Evolutionary conservation across 2,797 vertebrate species (phyloP), one percentile per base, ranked within the genome.

Genomic region (Anniella stebbinsi): DNA sequence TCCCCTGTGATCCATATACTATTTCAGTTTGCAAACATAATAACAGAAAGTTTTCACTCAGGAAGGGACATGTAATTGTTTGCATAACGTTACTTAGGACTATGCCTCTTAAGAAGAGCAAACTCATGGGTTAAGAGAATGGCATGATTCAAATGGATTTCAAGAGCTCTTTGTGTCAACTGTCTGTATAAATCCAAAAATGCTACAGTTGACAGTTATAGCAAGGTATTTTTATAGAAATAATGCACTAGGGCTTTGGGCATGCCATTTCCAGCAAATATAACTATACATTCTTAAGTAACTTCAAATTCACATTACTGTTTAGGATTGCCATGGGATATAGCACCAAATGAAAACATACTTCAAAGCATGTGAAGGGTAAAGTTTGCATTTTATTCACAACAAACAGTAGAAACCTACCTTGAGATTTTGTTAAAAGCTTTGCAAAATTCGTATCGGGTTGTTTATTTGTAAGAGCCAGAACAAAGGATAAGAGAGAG

Each of bases 371-470:
- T 67, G 70, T 75, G 76, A 95, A 96, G 95, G 28, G 73, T 92
- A 93, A 95, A 87, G 67, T 87, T 94, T 70, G 28, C 57, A 90
- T 92, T 96, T 95, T 95, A 94, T 93, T 96, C 91, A 95, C 54
- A 84, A 69, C 48, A 95, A 94, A 93, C 83, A 94, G 91, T 67
- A 48, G 87, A 54, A 92, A 87, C 28, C 30, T 84, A 91, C 23
- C 75, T 67, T 84, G 82, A 96, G 94, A 86, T 93, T 91, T 60
- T 41, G 36, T 94, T 96, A 94, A 95, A 96, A 96, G 76, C 51
- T 45, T 88, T 94, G 69, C 84, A 45, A 92, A 91, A 93, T 82
- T 80, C 54, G 73, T 48, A 72, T 36, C 80, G 23, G n/a, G 36
- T 87, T 92, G 12, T 92, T 95, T 93, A 83, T 86, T 94, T 84